phyloP scores from a whole-genome alignment of 2,113 vertebrate genomes.

The Dicentrarchus labrax region DNA sequence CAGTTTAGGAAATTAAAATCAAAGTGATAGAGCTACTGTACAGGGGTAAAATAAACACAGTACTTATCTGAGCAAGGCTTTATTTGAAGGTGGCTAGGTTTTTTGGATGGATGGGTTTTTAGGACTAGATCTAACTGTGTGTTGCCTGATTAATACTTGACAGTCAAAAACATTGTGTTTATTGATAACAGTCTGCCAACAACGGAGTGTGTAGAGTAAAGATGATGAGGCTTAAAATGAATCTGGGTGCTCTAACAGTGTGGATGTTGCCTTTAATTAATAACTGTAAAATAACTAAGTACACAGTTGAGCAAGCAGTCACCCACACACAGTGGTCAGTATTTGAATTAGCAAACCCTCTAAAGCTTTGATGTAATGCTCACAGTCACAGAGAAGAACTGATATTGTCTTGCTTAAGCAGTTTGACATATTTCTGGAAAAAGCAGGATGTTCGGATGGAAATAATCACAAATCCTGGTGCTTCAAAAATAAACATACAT shows the following conservation, averaged over 20 bases:
- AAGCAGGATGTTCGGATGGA: slow-evolving; percentile 32
- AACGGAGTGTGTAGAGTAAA: background rate
- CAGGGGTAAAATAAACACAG: slow-evolving; percentile 14
- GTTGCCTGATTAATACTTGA: slow-evolving; percentile 30
- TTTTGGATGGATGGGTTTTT: slow-evolving; percentile 24
- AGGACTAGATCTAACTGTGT: slow-evolving; percentile 5
- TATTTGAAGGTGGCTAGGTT: background rate
- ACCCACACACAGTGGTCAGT: slow-evolving; percentile 25
- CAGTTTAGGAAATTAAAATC: slow-evolving; percentile 22
- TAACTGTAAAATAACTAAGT: slow-evolving; percentile 34
- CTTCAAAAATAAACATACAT: slow-evolving; percentile 35
- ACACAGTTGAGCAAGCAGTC: slow-evolving; percentile 33
- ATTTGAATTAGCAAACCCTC: slow-evolving; percentile 38
- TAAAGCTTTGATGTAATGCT: slow-evolving; percentile 21
- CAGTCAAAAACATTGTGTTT: slow-evolving; percentile 28
- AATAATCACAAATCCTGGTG: slow-evolving; percentile 45
- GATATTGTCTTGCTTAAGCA: slow-evolving; percentile 26
- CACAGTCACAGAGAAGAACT: slow-evolving; percentile 13
- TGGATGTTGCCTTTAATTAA: slow-evolving; percentile 55
- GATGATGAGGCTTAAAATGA: slow-evolving; percentile 40
- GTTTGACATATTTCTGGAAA: slow-evolving; percentile 34
- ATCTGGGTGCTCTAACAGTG: slow-evolving; percentile 21
- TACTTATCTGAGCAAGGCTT: background rate
- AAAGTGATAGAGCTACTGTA: background rate
- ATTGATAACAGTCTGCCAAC: slow-evolving; percentile 16